Percentiles rank a stretch among this genome's conserved stretches.
These are phyloP conservation scores for Rhadinocentrus ornatus DNA, from an alignment of 2,797 vertebrate genomes.

Conservation along the genomic window DNA sequence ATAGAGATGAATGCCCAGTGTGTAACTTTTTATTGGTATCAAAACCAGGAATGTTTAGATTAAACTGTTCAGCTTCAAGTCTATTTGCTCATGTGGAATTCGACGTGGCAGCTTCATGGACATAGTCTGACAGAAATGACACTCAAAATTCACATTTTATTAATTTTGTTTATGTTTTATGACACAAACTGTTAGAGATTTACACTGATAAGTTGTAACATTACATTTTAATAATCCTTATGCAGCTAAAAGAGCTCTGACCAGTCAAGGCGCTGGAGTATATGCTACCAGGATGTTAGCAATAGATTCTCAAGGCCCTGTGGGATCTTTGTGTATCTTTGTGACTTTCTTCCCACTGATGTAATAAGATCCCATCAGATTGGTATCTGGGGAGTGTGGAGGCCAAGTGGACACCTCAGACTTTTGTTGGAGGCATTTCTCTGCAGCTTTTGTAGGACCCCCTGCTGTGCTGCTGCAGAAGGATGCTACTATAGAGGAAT, in stretches of 20 bases:
- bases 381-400: neutral
- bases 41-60: conserved; percentile 9
- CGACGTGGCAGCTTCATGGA: conserved; percentile 1
- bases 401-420: neutral
- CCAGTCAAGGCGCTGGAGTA: neutral
- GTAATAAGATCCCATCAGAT: too few relatives aligned
- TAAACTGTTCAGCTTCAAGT: conserved; percentile 1
- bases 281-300: neutral
- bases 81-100: neutral
- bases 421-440: neutral
- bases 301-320: neutral
- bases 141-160: neutral
- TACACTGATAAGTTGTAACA: too few relatives aligned
- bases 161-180: neutral
- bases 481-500: neutral
- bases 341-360: neutral
- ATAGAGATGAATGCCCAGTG: neutral
- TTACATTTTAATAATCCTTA: too few relatives aligned
- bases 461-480: neutral
- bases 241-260: too few relatives aligned
- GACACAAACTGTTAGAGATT: too few relatives aligned
- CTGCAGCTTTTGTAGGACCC: too few relatives aligned
- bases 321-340: neutral
- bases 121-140: neutral
- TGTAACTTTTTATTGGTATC: conserved; percentile 15